Evolutionary conservation across 2,888 invertebrate genomes (phyloP), one percentile per base, ranked within the genome.

Genomic region (Siphlonurus alternatus): DNA sequence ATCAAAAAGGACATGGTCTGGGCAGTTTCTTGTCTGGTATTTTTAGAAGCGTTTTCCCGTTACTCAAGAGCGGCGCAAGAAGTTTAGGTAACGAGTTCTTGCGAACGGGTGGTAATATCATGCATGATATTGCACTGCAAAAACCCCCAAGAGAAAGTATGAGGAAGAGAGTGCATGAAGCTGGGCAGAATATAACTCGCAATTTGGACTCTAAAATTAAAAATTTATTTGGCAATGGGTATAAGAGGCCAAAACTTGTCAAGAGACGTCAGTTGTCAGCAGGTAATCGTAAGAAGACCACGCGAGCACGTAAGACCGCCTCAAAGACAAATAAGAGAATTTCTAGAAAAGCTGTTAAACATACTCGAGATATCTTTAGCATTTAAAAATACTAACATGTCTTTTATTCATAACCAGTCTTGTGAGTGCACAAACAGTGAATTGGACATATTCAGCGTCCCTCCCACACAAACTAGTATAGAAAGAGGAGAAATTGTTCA

Each of bases 61-160:
- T 66, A 20, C 22, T 67, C 19, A 65, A 22, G n/a, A 62, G 62
- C 18, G 66, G 67, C 0, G 67, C 60, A 2, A 10, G 60, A 1
- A 62, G 64, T 1, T 54, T 67, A 2, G 66, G 67, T n/a, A 60
- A 63, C 22, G 64, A 65, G n/a, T 63, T 60, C 1, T 18, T 66
- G 2, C 25, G 59, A 3, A 20, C 61, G 15, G 65, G 65, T 1
- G 10, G 23, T 1, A 65, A 65, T 24, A 25, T 66, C 2, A 19
- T 63, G 24, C 53, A 23, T 24, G 53, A 53, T n/a, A 56, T 65
- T 3, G 2, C 61, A 7, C 25, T 38, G 20, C 15, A 59, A 3
- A 23, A 22, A 1, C 10, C 25, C 22, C 61, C 51, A 23, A 23
- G 2, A 56, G 61, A 62, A 22, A 61, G 25, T 23, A 19, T 61